Conservation (phyloP, 2,113 vertebrate genomes). For the Notechis scutatus region DNA sequence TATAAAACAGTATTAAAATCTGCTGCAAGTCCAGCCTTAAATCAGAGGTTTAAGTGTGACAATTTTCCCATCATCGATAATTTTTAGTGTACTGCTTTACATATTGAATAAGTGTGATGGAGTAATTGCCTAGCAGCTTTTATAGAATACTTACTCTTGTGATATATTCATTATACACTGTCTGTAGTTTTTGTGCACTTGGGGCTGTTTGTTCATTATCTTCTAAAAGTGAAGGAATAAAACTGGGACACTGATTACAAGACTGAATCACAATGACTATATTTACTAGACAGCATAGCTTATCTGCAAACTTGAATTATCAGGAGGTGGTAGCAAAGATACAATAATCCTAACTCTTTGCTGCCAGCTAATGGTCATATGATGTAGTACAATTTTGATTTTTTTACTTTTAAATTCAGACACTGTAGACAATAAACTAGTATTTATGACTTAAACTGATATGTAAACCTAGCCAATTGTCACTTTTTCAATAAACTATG, state of each 20-base stretch:
- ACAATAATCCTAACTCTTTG: background rate
- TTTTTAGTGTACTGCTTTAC: background rate
- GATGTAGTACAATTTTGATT: background rate
- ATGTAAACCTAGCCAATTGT: background rate
- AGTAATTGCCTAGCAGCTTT: background rate
- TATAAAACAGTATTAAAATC: background rate
- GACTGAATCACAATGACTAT: background rate
- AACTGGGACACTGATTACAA: background rate
- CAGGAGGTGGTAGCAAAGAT: background rate
- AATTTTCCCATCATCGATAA: background rate
- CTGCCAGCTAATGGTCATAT: background rate
- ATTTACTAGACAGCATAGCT: background rate
- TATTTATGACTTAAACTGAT: background rate
- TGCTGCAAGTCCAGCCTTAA: background rate
- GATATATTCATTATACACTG: background rate
- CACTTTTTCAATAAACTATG: background rate
- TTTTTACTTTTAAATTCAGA: background rate
- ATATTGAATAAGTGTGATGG: background rate
- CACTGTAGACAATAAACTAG: background rate
- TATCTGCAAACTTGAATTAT: background rate
- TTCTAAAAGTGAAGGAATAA: background rate
- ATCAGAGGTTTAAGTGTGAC: background rate
- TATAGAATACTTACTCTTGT: background rate
- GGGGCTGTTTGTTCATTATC: background rate
- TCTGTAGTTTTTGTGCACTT: background rate